A percentile compares a stretch with the other conserved stretches of the same genome.
phyloP scores from a whole-genome alignment of 2,888 invertebrate genomes.

The Xestoiulus laeticollis region DNA sequence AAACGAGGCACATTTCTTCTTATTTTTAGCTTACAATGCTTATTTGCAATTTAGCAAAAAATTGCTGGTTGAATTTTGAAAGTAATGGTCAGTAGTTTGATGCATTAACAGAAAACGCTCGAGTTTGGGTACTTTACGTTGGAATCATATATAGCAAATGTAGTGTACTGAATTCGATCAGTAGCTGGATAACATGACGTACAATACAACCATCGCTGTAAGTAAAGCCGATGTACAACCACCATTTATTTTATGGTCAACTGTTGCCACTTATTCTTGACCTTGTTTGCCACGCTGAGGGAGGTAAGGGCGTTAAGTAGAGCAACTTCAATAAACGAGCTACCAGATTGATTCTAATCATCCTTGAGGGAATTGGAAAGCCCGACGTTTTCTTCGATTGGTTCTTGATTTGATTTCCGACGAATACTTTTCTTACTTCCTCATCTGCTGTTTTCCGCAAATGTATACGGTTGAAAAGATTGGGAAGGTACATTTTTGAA shows the following conservation, averaged over 20 bases:
- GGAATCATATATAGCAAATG: too few species aligned
- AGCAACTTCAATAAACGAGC: slow-evolving; percentile 8
- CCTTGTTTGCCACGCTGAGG: neutral
- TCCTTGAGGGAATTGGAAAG: neutral
- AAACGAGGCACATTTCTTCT: too few species aligned
- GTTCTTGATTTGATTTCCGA: slow-evolving; percentile 23
- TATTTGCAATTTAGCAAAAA: neutral
- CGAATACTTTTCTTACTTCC: neutral
- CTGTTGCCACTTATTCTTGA: slow-evolving; percentile 33
- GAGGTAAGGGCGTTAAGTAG: slow-evolving; percentile 28
- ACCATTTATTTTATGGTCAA: slow-evolving; percentile 25
- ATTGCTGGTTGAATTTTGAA: neutral
- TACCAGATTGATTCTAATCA: slow-evolving; percentile 22
- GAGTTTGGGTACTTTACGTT: neutral
- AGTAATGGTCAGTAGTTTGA: neutral
- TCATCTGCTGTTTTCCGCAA: neutral
- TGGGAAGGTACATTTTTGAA: neutral
- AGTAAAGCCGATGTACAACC: neutral
- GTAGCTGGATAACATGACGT: neutral
- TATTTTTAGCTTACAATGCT: too few species aligned
- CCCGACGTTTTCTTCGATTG: slow-evolving; percentile 1
- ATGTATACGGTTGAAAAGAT: neutral
- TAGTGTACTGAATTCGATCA: too few species aligned
- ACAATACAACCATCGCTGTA: too few species aligned
- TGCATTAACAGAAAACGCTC: neutral